A percentile compares a stretch with the other conserved stretches of the same genome.
phyloP scores from a whole-genome alignment of 2,888 invertebrate genomes.

The Colletes collaris region DNA sequence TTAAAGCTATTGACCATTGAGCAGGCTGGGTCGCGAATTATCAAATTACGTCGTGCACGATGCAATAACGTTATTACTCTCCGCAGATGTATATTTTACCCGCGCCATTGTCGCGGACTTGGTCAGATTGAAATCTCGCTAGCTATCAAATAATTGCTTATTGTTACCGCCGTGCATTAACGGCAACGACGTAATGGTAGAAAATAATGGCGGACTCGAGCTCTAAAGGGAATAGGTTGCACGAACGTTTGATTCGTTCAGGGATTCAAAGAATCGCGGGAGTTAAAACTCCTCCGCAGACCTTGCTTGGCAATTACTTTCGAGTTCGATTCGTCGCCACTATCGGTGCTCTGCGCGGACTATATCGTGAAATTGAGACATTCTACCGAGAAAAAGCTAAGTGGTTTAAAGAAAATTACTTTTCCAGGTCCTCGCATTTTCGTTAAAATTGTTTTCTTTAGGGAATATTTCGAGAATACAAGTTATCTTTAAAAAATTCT shows the following conservation, averaged over 20 bases:
- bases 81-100: constrained; percentile 37
- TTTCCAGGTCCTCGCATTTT: too few relatives aligned
- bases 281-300: constrained; percentile 6
- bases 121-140: constrained; percentile 45
- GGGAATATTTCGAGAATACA: too few relatives aligned
- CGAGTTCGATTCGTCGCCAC: too few relatives aligned
- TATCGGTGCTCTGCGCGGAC: too few relatives aligned
- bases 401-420: too few relatives aligned
- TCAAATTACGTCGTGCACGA: constrained; percentile 61
- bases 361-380: too few relatives aligned
- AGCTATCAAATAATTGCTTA: constrained; percentile 52
- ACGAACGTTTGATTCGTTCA: background rate
- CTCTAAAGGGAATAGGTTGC: background rate
- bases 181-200: constrained; percentile 43
- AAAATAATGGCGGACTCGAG: background rate
- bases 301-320: background rate
- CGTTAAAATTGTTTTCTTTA: too few relatives aligned
- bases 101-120: constrained; percentile 24
- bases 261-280: background rate
- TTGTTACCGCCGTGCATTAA: constrained; percentile 33
- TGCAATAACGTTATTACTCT: constrained; percentile 64
- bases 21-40: constrained; percentile 49
- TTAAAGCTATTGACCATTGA: constrained; percentile 61
- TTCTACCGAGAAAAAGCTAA: too few relatives aligned
- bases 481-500: too few relatives aligned